phyloP scores from a whole-genome alignment of 2,888 invertebrate species.

The Nemoura dubitans region DNA sequence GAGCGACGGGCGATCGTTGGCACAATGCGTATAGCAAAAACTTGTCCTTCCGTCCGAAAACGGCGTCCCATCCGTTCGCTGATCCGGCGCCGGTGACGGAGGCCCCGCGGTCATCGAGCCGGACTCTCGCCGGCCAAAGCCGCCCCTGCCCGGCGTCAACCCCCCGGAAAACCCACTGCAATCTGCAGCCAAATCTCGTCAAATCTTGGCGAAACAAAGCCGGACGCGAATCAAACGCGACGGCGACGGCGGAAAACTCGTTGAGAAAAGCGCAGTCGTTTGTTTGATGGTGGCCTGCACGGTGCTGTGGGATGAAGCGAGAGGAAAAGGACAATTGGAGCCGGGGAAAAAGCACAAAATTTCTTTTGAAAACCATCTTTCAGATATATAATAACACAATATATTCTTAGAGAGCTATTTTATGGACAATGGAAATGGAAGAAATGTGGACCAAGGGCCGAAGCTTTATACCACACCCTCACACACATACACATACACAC shows the following conservation, averaged over 20 bases:
- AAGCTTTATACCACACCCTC: no score
- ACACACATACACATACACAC: not conserved
- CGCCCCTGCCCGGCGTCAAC: not conserved
- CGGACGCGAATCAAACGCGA: slow-evolving; percentile 33
- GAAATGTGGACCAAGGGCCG: slow-evolving; percentile 18
- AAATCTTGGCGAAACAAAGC: slow-evolving; percentile 33
- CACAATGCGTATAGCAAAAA: not conserved
- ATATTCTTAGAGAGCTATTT: slow-evolving; percentile 12
- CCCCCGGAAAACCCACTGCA: not conserved
- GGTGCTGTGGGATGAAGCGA: not conserved
- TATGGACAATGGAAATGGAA: slow-evolving; percentile 2
- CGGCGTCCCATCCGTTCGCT: not conserved
- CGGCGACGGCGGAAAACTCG: slow-evolving; percentile 32
- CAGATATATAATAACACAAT: slow-evolving; percentile 12
- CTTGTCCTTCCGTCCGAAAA: not conserved
- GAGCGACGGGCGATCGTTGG: not conserved
- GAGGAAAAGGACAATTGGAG: not conserved
- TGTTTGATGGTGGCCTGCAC: no score
- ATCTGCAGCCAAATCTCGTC: not conserved
- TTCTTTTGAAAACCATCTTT: not conserved
- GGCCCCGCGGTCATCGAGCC: not conserved
- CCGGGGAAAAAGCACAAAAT: not conserved
- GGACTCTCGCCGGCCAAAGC: not conserved
- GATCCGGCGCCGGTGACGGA: not conserved
- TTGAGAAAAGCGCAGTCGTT: slow-evolving; percentile 37